A percentile compares a stretch with the other conserved stretches of the same genome.
These are phyloP conservation scores for Chloroceryle aenea DNA, from an alignment of 2,113 vertebrate genomes.

Conservation along the genomic window DNA sequence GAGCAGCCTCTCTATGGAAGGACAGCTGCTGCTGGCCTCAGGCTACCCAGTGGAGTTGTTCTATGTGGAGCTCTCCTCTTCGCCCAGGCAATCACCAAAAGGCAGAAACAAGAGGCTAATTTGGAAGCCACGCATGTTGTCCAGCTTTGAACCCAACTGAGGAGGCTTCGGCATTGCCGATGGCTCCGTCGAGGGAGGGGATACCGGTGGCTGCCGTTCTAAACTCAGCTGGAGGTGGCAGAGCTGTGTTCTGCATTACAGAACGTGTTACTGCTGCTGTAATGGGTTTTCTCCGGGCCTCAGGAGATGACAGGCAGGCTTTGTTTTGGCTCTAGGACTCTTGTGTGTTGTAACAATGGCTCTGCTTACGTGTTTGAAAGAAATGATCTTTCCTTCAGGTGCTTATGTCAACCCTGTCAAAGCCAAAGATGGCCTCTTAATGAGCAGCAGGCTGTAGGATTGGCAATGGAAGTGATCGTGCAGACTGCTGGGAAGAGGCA, in stretches of 20 bases:
- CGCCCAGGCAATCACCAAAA: fast-evolving
- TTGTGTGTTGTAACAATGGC: neutral
- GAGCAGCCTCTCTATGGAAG: neutral
- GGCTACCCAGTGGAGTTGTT: neutral
- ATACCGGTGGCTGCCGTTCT: neutral
- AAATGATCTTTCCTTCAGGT: neutral
- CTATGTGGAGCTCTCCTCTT: neutral
- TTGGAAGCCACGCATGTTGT: neutral
- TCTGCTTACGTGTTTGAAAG: neutral
- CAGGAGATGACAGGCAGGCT: neutral
- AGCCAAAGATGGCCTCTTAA: neutral
- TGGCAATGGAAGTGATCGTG: neutral
- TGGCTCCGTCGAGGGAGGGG: neutral
- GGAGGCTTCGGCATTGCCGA: neutral
- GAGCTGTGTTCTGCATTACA: fast-evolving
- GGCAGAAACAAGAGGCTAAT: neutral
- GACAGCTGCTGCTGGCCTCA: neutral
- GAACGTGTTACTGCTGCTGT: neutral
- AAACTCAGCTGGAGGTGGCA: neutral
- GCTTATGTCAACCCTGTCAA: neutral
- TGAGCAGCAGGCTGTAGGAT: neutral
- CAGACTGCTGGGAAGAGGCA: neutral
- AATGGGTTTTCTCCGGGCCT: neutral
- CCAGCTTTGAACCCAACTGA: neutral
- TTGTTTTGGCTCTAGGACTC: neutral